These are phyloP conservation scores for Chunga burmeisteri DNA, from an alignment of 2,113 vertebrate genomes.

Conservation along the genomic window DNA sequence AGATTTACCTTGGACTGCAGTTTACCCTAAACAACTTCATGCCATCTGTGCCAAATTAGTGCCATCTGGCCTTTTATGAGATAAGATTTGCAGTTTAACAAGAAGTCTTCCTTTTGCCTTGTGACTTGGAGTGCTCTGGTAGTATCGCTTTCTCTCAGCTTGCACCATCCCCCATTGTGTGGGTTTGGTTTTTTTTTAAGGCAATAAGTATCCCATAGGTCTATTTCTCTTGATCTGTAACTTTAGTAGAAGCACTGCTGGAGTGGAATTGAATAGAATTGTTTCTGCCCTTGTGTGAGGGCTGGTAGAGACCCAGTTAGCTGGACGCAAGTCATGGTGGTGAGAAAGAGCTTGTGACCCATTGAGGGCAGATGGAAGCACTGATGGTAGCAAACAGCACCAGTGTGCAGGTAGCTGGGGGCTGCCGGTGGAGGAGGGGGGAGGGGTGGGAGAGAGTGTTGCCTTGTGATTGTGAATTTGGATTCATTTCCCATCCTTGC, in stretches of 20 bases:
- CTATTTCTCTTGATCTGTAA: background rate
- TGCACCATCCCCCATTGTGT: background rate
- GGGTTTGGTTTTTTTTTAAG: background rate
- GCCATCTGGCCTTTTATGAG: background rate
- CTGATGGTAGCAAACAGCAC: background rate
- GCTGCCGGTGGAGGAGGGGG: background rate
- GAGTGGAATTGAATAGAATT: background rate
- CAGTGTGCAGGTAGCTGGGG: background rate
- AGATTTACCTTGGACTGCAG: background rate
- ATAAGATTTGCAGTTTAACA: background rate
- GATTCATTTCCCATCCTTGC: background rate
- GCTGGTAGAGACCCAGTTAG: background rate
- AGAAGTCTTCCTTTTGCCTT: background rate
- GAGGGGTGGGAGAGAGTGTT: background rate
- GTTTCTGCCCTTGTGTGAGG: background rate
- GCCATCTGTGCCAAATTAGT: background rate
- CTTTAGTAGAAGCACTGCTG: background rate
- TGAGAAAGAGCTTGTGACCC: background rate
- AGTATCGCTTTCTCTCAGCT: background rate
- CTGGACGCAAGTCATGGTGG: fast-evolving
- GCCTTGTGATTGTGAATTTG: background rate
- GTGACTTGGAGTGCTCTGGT: background rate
- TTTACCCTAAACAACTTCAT: background rate
- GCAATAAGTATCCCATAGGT: background rate
- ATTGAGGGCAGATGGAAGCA: background rate